These are phyloP conservation scores for Oscheius onirici DNA, from an alignment of 2,888 invertebrate genomes.

Conservation along the genomic window DNA sequence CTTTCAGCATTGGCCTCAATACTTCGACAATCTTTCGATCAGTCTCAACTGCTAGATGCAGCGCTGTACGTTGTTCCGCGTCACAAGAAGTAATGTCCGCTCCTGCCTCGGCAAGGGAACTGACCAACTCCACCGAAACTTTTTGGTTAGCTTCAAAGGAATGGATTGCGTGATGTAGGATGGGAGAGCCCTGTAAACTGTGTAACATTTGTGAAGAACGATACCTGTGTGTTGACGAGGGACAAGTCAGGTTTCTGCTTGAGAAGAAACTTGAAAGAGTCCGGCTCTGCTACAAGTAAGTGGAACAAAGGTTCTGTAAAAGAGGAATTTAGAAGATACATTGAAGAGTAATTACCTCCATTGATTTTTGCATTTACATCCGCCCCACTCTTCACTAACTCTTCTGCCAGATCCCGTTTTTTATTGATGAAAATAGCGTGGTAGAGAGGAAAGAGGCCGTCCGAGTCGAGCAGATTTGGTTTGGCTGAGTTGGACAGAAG, in stretches of 20 bases:
- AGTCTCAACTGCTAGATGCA: constrained; percentile 41
- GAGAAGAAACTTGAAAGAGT: constrained; percentile 8
- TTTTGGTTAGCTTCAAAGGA: background rate
- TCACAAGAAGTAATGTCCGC: constrained; percentile 9
- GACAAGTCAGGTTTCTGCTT: constrained; percentile 3
- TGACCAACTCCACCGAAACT: background rate
- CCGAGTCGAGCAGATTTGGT: constrained; percentile 84
- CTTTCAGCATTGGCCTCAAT: background rate
- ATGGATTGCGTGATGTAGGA: constrained; percentile 40
- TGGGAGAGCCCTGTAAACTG: constrained; percentile 33
- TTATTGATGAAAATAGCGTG: constrained; percentile 5
- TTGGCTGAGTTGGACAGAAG: constrained; percentile 83
- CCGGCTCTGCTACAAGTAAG: background rate
- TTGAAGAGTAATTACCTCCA: background rate
- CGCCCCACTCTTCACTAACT: constrained; percentile 52
- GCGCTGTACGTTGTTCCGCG: constrained; percentile 33
- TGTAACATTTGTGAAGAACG: too few relatives aligned
- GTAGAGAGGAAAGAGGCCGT: constrained; percentile 74
- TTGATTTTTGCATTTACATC: constrained; percentile 44
- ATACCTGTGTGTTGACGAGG: background rate
- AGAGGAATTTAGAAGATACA: background rate
- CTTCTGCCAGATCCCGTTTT: constrained; percentile 41
- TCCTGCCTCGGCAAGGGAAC: background rate
- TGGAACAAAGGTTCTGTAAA: constrained; percentile 26
- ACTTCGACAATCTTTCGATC: background rate